These are phyloP conservation scores for Heteractis magnifica DNA, from an alignment of 92 coral and sea anemone genomes.

Conservation along the genomic window DNA sequence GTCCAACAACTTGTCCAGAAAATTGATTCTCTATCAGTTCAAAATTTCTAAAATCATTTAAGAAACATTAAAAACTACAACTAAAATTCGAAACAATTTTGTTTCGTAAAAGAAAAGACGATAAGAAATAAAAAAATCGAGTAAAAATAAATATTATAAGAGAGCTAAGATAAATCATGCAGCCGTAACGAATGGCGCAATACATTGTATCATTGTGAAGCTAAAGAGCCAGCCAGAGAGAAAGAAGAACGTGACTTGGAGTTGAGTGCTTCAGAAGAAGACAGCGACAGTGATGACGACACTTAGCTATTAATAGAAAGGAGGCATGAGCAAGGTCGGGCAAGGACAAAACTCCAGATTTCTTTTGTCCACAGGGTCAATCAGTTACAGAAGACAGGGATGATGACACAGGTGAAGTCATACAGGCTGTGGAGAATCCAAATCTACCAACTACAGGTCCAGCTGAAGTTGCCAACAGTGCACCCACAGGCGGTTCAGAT, in stretches of 20 bases:
- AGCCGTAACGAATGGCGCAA: too few species aligned
- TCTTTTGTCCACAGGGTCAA: not conserved
- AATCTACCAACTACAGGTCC: not conserved
- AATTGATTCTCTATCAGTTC: too few species aligned
- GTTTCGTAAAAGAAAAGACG: too few species aligned
- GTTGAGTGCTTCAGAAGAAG: not conserved
- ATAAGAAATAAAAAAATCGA: too few species aligned
- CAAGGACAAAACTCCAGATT: not conserved
- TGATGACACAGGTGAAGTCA: not conserved
- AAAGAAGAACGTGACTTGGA: not conserved
- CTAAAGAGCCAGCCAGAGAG: not conserved
- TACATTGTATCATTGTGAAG: not conserved
- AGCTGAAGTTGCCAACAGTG: not conserved
- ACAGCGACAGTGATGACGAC: not conserved
- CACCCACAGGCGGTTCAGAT: not conserved
- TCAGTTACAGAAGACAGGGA: not conserved
- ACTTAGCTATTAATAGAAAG: too few species aligned
- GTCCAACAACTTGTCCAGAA: too few species aligned
- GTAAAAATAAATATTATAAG: too few species aligned
- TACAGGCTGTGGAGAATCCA: not conserved
- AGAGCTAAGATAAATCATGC: too few species aligned
- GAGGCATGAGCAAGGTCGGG: not conserved
- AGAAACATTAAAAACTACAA: too few species aligned
- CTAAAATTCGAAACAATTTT: too few species aligned
- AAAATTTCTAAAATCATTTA: too few species aligned